These are phyloP conservation scores for Meta bourneti DNA, from an alignment of 2,888 invertebrate species.

Conservation along the genomic window DNA sequence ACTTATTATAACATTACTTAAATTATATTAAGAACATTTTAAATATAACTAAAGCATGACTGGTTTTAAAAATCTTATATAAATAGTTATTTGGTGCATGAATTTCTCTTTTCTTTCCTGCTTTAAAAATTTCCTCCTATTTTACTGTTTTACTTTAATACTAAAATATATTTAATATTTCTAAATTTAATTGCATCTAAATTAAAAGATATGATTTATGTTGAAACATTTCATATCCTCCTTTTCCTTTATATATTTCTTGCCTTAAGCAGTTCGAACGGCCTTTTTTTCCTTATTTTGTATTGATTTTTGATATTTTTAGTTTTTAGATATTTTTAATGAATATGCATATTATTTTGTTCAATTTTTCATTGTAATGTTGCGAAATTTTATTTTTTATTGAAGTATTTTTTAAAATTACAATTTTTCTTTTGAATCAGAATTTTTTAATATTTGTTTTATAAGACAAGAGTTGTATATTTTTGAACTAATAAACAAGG, in stretches of 20 bases:
- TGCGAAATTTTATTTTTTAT: neutral
- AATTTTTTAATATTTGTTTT: slow-evolving; percentile 10
- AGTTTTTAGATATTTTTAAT: neutral
- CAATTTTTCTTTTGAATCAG: neutral
- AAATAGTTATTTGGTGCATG: neutral
- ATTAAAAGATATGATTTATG: neutral
- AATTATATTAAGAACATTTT: neutral
- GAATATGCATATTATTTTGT: neutral
- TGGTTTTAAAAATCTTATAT: too few relatives aligned
- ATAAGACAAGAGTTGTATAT: neutral
- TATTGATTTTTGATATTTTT: neutral
- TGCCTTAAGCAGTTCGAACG: neutral
- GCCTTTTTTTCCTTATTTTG: neutral
- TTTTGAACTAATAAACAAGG: neutral
- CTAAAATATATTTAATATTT: neutral
- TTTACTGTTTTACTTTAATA: neutral
- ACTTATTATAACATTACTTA: too few relatives aligned
- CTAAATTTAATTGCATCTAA: neutral
- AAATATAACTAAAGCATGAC: neutral
- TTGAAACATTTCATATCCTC: neutral
- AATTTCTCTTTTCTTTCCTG: neutral
- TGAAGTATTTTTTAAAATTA: slow-evolving; percentile 12
- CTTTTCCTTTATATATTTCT: neutral
- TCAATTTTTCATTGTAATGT: too few relatives aligned
- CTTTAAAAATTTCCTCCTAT: neutral